These are phyloP conservation scores for Coracopsis vasa DNA, from an alignment of 2,113 vertebrate genomes.

Conservation along the genomic window DNA sequence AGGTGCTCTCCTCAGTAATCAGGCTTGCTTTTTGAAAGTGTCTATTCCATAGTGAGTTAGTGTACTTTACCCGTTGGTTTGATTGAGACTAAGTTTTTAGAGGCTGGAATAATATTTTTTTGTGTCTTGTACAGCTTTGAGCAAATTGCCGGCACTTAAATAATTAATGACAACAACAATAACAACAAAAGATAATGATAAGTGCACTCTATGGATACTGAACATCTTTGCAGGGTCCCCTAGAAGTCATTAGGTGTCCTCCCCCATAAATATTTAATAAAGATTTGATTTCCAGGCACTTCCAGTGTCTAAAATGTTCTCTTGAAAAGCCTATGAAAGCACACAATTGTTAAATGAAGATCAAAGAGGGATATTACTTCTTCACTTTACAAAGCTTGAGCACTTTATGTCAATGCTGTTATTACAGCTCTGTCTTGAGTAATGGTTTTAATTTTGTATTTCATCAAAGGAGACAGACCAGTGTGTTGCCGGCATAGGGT, in stretches of 20 bases:
- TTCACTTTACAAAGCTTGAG: slow-evolving; percentile 33
- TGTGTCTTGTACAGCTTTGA: slow-evolving; percentile 27
- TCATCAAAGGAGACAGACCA: neutral
- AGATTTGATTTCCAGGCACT: slow-evolving; percentile 57
- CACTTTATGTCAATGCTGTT: slow-evolving; percentile 29
- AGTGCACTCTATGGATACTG: slow-evolving; percentile 37
- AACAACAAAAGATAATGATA: slow-evolving; percentile 21
- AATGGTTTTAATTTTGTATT: slow-evolving; percentile 56
- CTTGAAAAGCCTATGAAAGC: slow-evolving; percentile 39
- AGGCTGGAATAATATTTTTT: neutral
- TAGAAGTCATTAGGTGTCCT: slow-evolving; percentile 52
- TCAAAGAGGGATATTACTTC: slow-evolving; percentile 20
- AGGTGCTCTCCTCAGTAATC: neutral
- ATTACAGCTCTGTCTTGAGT: slow-evolving; percentile 28
- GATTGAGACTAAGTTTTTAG: neutral
- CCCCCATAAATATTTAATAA: slow-evolving; percentile 43
- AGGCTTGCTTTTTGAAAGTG: neutral
- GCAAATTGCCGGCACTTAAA: slow-evolving; percentile 9
- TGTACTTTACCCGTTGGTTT: neutral
- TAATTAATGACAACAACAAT: slow-evolving; percentile 31
- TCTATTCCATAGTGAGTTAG: neutral
- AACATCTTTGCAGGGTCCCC: slow-evolving; percentile 14
- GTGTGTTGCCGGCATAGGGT: neutral
- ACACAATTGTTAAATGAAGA: neutral
- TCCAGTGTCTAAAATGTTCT: slow-evolving; percentile 13